Base-by-base conservation (phyloP, 2,113 vertebrate species). In the Poecilia latipinna region DNA sequence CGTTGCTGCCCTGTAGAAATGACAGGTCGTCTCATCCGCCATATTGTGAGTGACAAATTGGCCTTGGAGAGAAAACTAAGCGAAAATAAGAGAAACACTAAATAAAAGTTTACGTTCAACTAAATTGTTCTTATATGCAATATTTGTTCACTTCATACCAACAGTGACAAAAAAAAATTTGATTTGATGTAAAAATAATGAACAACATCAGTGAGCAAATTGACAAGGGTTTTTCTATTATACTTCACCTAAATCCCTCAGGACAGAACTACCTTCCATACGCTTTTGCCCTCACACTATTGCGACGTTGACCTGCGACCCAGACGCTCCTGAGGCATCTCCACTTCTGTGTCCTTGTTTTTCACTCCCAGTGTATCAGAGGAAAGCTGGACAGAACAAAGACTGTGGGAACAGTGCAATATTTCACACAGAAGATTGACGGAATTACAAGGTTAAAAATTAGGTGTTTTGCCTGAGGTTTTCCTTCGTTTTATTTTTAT, bases 381-480 rank as follows among this genome's bases (percentile, higher is more conserved):
- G 65, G 62, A 85, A 80, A n/a, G 5, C 28, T 12, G 35, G 74
- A 77, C 64, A 85, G 84, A 91, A 90, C 89, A 91, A 90, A 93
- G 82, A 90, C 70, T 82, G 80, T 85, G 90, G 93, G 91, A 92
- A 86, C 81, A 78, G 93, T 95, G 94, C 94, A 95, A 94, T 95
- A 95, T 93, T 91, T 92, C 87, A 93, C 79, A 90, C 88, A 90
- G 82, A 92, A 90, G 89, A 88, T 74, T 76, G 85, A 78, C 80
- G 74, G 79, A 89, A 81, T 80, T 80, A 86, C 64, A 42, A 81
- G 68, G 72, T 77, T 80, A 69, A 86, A 89, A 84, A 83, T 79
- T 71, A 65, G n/a, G 26, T 31, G 33, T 73, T 65, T 72, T 64
- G 77, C 74, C 84, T 84, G 86, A 84, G 85, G 74, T 74, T 79